A percentile compares a stretch with the other conserved stretches of the same genome.
Evolutionary conservation across 2,888 invertebrate species (phyloP).

Genomic region (Drosophila tanythrix): DNA sequence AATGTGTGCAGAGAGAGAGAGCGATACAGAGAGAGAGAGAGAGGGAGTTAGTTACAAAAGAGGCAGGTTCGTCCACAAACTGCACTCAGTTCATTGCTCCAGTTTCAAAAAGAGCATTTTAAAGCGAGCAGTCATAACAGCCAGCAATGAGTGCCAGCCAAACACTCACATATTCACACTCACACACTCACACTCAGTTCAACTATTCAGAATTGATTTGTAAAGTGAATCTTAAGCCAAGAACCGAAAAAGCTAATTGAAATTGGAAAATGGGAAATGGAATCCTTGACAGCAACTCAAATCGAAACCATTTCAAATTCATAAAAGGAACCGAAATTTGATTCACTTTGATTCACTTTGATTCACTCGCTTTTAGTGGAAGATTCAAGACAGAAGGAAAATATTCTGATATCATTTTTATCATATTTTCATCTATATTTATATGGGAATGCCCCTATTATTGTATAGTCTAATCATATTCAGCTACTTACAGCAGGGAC

Average conservation of each 20-base stretch:
- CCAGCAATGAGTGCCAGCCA: background rate
- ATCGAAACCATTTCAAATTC: background rate
- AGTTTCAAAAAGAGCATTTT: constrained; percentile 43
- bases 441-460: background rate
- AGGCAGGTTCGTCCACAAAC: constrained; percentile 6
- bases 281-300: background rate
- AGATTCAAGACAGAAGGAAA: too few species aligned
- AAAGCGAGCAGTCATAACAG: constrained; percentile 45
- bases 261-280: background rate
- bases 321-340: background rate
- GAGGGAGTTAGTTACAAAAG: background rate
- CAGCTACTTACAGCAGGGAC: background rate
- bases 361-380: too few species aligned
- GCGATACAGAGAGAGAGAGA: background rate
- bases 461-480: background rate
- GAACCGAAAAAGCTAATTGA: background rate
- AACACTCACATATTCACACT: background rate
- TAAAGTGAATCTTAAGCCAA: background rate
- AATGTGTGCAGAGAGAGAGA: constrained; percentile 25
- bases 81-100: constrained; percentile 66
- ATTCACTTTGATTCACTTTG: background rate
- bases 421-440: too few species aligned
- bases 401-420: too few species aligned
- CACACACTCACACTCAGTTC: background rate
- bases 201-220: background rate